Base-by-base conservation (phyloP, 2,888 invertebrate species). In the Oithona nana region DNA sequence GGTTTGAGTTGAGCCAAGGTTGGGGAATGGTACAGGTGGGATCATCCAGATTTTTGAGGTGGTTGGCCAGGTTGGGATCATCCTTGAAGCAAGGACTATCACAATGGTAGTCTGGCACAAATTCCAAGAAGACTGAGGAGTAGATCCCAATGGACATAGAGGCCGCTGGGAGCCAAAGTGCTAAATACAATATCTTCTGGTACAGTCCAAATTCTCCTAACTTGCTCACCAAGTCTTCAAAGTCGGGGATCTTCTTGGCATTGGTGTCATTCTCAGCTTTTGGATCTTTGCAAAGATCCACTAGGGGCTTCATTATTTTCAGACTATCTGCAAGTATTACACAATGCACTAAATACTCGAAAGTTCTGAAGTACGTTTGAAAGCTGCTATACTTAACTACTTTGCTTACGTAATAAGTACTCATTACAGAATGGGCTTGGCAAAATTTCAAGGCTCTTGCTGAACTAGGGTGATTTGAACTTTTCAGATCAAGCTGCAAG, bases 71-170 rank as follows among this genome's bases (percentile, higher is more conserved):
- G 3, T 54, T 13, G 26, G 24, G 26, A 2, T 20, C 24, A 24
- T 20, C 13, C 54, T 24, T 24, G 11, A 20, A 54, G 2, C 26
- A 16, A 11, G 20, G 26, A 16, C 13, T 26, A 20, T 16, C 16
- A 11, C 54, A 54, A 11, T 26, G 20, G 24, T 24, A 26, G 24
- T 26, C 26, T 2, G 57, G 57, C 2, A 28, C 20, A 11, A n/a
- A 57, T 29, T 57, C 57, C 57, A 57, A 30, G 29, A 30, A 57
- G 4, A 57, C 57, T 2, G 57, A 28, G 16, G 30, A n/a, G 24
- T 57, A 57, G 20, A 57, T 24, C 20, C 57, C 57, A 16, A 31
- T 31, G 4, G 57, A 28, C 57, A 57, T 57, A 29, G 57, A 16
- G n/a, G 29, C 57, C 16, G 57, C 28, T 2, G 57, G 57, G 11